These are phyloP conservation scores for Lasioglossum marginatum DNA, from an alignment of 2,888 invertebrate genomes.

Conservation along the genomic window DNA sequence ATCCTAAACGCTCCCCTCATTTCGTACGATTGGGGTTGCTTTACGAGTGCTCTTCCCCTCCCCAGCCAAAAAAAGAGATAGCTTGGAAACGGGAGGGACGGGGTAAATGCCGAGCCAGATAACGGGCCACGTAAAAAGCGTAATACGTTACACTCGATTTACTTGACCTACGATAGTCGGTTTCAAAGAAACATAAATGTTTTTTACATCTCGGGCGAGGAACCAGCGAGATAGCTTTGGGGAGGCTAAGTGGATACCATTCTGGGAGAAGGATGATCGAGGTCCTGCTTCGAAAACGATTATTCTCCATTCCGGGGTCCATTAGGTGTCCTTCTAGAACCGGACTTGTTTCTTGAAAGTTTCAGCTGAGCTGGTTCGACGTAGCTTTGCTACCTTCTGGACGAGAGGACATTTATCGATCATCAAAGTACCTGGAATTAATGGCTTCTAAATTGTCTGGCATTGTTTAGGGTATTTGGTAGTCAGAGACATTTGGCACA, in stretches of 20 bases:
- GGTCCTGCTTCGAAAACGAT: neutral
- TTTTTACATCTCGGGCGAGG: constrained; percentile 25
- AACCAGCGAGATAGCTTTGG: neutral
- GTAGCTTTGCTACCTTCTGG: neutral
- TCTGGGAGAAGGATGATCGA: neutral
- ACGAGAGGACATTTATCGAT: neutral
- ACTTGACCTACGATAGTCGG: constrained; percentile 37
- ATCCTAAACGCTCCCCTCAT: neutral
- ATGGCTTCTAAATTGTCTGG: neutral
- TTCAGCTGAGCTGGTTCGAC: neutral
- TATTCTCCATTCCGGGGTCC: neutral
- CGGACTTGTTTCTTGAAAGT: neutral
- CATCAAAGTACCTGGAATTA: neutral
- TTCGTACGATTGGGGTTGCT: neutral
- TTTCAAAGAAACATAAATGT: constrained; percentile 37
- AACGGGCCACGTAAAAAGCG: constrained; percentile 37
- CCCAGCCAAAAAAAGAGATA: neutral
- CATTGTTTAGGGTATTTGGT: no score
- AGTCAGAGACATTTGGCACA: neutral
- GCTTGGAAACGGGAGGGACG: neutral
- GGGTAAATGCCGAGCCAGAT: constrained; percentile 6
- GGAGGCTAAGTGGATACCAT: neutral
- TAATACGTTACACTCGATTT: constrained; percentile 60
- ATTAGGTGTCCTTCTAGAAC: neutral
- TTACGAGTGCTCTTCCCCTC: neutral